These are phyloP conservation scores for Mareca penelope DNA, from an alignment of 2,797 vertebrate species.

Conservation along the genomic window DNA sequence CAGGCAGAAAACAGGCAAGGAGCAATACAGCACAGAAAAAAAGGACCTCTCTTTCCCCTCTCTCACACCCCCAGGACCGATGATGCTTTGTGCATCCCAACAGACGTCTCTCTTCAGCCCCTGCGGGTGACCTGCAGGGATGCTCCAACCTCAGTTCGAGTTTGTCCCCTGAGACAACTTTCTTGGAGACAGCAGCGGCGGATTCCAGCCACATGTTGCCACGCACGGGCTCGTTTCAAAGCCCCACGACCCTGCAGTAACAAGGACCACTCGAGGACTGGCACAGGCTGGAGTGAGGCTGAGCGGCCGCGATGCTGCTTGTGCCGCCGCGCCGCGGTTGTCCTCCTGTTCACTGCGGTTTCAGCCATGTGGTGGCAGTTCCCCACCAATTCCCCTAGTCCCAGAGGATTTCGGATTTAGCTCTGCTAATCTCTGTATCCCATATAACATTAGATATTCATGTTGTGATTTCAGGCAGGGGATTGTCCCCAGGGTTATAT, in stretches of 20 bases:
- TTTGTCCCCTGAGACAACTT: background rate
- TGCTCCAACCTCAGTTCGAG: background rate
- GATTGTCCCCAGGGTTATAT: constrained; percentile 27
- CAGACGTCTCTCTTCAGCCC: background rate
- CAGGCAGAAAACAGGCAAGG: constrained; percentile 2
- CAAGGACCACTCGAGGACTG: background rate
- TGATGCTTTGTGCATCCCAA: background rate
- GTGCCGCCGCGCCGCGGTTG: background rate
- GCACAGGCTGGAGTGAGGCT: rapidly evolving
- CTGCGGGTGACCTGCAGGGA: background rate
- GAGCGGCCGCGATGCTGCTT: rapidly evolving
- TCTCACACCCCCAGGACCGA: background rate
- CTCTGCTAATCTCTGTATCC: constrained; percentile 39
- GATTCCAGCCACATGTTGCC: background rate
- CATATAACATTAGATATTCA: constrained; percentile 11
- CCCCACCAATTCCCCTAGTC: background rate
- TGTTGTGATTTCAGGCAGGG: constrained; percentile 24
- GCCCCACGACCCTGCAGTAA: background rate
- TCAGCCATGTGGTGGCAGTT: background rate
- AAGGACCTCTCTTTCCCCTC: background rate
- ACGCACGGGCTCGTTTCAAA: background rate
- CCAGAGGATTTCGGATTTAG: constrained; percentile 16
- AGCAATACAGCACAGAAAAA: background rate
- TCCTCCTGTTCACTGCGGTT: background rate
- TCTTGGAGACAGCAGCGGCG: background rate